Conservation (phyloP, 2,113 vertebrate genomes). For the Geococcyx californianus region DNA sequence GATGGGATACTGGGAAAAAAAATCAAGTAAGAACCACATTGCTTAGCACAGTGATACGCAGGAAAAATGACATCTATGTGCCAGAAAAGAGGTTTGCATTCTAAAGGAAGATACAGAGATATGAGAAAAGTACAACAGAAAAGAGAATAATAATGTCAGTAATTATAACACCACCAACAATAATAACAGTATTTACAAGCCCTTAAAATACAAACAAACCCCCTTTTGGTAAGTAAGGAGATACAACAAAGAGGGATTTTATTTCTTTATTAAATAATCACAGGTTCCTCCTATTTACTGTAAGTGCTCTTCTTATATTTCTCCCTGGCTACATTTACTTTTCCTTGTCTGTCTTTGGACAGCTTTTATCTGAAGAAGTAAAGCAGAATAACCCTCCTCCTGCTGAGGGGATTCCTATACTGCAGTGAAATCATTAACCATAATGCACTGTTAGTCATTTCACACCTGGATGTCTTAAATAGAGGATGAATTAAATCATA, state of each 20-base stretch:
- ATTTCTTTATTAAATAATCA: background rate
- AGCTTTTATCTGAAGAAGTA: slow-evolving; percentile 21
- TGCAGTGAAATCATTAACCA: slow-evolving; percentile 28
- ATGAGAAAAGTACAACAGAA: background rate
- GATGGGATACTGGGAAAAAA: background rate
- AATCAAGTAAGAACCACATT: background rate
- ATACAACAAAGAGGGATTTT: background rate
- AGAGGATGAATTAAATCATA: slow-evolving; percentile 23
- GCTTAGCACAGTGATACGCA: background rate
- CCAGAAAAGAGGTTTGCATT: background rate
- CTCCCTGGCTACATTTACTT: background rate
- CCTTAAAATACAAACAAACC: background rate
- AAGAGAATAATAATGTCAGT: background rate
- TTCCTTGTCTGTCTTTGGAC: background rate
- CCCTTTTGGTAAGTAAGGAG: background rate
- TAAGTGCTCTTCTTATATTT: background rate
- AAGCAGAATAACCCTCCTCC: background rate
- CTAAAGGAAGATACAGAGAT: background rate
- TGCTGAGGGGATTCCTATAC: background rate
- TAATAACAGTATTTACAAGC: background rate
- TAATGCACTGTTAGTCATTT: slow-evolving; percentile 13
- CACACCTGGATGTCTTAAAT: slow-evolving; percentile 16
- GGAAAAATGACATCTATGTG: background rate
- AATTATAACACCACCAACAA: background rate
- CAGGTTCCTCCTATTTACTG: background rate